These are phyloP conservation scores for Acholoe squamosa DNA, from an alignment of 2,888 invertebrate genomes.

Conservation along the genomic window DNA sequence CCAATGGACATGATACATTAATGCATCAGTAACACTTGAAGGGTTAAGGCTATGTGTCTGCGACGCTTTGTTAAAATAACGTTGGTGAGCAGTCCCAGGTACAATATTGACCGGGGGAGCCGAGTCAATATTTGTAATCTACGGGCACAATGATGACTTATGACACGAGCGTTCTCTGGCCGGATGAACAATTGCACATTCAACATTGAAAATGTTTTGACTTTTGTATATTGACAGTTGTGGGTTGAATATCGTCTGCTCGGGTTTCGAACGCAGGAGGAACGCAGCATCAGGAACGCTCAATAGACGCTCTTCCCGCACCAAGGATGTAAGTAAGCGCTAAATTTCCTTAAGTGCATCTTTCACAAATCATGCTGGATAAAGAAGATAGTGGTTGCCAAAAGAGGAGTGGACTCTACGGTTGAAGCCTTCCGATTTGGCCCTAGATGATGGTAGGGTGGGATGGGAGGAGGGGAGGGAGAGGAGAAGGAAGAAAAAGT, in stretches of 20 bases:
- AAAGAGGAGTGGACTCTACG: background rate
- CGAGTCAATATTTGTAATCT: slow-evolving; percentile 56
- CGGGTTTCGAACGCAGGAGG: background rate
- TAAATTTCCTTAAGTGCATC: slow-evolving; percentile 55
- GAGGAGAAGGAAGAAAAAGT: too few relatives aligned
- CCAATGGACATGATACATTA: too few relatives aligned
- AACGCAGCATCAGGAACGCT: too few relatives aligned
- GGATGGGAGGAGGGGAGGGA: background rate
- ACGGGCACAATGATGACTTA: slow-evolving; percentile 56
- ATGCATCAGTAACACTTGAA: too few relatives aligned
- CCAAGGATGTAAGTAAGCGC: slow-evolving; percentile 18
- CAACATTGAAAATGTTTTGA: slow-evolving; percentile 62
- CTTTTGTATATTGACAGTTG: slow-evolving; percentile 60
- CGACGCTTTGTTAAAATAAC: slow-evolving; percentile 58
- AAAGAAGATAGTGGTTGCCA: slow-evolving; percentile 31
- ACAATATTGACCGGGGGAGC: slow-evolving; percentile 29
- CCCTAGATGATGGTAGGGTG: background rate
- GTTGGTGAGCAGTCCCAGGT: slow-evolving; percentile 39
- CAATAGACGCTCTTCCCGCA: too few relatives aligned
- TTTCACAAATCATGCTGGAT: slow-evolving; percentile 28
- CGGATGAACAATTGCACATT: slow-evolving; percentile 56
- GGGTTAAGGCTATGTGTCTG: slow-evolving; percentile 48
- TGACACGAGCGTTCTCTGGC: slow-evolving; percentile 25
- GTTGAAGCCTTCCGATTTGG: background rate
- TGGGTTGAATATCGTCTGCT: slow-evolving; percentile 7